Base-by-base conservation (phyloP, 2,888 invertebrate genomes). In the Volucella inflata region DNA sequence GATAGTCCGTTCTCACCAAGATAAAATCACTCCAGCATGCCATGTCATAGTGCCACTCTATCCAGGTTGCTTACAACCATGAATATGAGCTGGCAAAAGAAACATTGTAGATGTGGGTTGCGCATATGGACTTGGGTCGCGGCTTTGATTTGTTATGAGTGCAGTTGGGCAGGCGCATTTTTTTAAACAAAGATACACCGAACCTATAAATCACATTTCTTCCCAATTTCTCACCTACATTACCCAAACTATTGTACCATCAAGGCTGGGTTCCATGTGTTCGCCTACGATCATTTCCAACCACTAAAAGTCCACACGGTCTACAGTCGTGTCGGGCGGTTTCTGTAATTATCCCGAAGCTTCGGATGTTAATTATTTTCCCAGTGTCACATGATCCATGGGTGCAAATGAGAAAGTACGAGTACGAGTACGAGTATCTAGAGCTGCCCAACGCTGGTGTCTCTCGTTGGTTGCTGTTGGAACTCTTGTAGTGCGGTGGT, bases 341-440 rank as follows among this genome's bases (percentile, higher is more conserved):
- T 65, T 48, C 21, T 64, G 46, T 79, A 84, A 84, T 84, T 84
- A 84, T 80, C 80, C 80, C 14, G 50, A n/a, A 70, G 60, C 75
- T 46, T 80, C 55, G 84, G 75, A 80, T 75, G 84, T 84, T 84
- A 84, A 84, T 84, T 84, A 84, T 71, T 79, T 65, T 64, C 6
- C 12, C 79, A 55, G 48, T 75, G 83, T 70, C 83, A 83, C 83
- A 74, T 74, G 74, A 83, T 74, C 79, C 68, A 42, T 48, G 40
- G n/a, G 46, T 60, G 40, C 30, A 51, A 21, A 42, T 30, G 50
- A 16, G 44, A 55, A 55, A 70, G 57, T 55, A 48, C 14, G n/a
- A n/a, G 14, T 48, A 14, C 48, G 48, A n/a, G n/a, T 14, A 48
- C 4, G 0, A 1, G 38, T 48, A 30, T 30, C 30, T 30, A 30